phyloP scores from a whole-genome alignment of 35 echinoderm and acorn worm species.

The Diadema setosum region DNA sequence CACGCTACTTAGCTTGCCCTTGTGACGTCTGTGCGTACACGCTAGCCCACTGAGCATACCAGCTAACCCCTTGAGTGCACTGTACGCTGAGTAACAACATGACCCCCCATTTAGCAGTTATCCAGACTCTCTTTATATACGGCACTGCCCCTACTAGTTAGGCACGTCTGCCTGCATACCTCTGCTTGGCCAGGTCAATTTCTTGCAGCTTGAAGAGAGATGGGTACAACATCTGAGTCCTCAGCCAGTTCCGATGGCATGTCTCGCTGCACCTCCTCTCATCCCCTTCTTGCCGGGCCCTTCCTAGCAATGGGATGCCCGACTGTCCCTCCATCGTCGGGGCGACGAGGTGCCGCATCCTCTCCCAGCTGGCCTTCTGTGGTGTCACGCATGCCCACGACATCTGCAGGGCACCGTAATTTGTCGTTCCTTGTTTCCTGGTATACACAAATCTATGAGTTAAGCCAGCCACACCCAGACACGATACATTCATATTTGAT shows the following conservation, averaged over 20 bases:
- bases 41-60: too few relatives aligned
- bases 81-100: too few relatives aligned
- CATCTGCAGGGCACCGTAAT: constrained; percentile 53
- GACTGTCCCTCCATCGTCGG: not conserved
- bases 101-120: not conserved
- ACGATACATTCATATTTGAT: not conserved
- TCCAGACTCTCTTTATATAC: too few relatives aligned
- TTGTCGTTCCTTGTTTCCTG: not conserved
- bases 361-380: not conserved
- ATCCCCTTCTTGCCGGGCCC: not conserved
- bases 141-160: not conserved
- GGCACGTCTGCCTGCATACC: constrained; percentile 9
- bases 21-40: too few relatives aligned
- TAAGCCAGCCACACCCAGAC: not conserved
- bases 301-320: not conserved
- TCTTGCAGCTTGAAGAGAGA: constrained; percentile 36
- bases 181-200: not conserved
- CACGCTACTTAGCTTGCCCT: too few relatives aligned
- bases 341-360: not conserved
- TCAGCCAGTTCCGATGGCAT: constrained; percentile 22
- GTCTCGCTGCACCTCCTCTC: not conserved
- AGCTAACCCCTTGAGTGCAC: too few relatives aligned
- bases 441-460: not conserved
- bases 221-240: constrained; percentile 42
- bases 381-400: constrained; percentile 40